Conservation (phyloP, 2,113 vertebrate species). For the Natator depressus region DNA sequence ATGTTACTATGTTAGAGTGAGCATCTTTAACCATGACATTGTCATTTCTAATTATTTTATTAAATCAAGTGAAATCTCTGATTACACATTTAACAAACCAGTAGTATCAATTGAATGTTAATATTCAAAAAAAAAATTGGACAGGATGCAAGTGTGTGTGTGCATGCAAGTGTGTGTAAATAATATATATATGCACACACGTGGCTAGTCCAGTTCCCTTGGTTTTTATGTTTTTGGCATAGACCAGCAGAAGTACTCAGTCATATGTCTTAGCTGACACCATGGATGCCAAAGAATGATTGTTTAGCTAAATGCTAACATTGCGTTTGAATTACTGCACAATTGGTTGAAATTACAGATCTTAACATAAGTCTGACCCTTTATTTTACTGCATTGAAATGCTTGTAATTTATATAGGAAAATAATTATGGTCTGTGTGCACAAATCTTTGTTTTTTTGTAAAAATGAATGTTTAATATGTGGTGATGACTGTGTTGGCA, state of each 20-base stretch:
- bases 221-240: not conserved
- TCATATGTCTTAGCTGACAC: not conserved
- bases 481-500: not conserved
- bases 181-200: rapidly evolving
- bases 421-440: not conserved
- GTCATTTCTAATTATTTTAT: not conserved
- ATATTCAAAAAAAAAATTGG: not conserved
- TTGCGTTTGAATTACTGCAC: rapidly evolving
- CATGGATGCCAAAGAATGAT: not conserved
- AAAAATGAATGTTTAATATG: not conserved
- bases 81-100: not conserved
- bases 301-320: not conserved
- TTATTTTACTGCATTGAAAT: slow-evolving; percentile 11
- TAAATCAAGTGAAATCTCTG: not conserved
- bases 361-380: not conserved
- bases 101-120: not conserved
- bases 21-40: not conserved
- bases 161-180: not conserved
- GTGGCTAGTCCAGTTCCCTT: not conserved
- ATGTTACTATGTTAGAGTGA: not conserved
- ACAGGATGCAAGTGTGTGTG: rapidly evolving
- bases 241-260: not conserved
- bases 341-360: not conserved
- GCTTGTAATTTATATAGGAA: not conserved
- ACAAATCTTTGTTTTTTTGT: not conserved